Evolutionary conservation across 2,797 vertebrate species (phyloP), one percentile per base, ranked within the genome.

Genomic region (Myotis myotis): DNA sequence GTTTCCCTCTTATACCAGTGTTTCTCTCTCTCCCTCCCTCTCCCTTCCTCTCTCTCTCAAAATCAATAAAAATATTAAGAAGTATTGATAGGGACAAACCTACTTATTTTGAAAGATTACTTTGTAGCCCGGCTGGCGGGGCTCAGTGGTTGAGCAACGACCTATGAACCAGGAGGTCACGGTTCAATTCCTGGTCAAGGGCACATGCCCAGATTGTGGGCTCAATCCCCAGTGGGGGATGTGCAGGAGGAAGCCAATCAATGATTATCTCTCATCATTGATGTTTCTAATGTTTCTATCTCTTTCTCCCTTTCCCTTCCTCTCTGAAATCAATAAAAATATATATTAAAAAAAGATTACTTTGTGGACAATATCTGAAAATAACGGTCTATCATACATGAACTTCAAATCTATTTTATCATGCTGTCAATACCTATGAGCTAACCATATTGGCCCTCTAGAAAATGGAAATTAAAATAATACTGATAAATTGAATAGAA

Each of bases 41-140:
- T 28, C 57, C 57, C 25, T 60, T 28, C 10, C 25, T 28, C 57
- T 60, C 10, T 12, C 25, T 60, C 57, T 28, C 23, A 64, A 62
- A 64, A 64, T 16, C 60, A 16, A n/a, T 64, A 6, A n/a, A 64
- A n/a, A 64, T 30, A 30, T 16, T n/a, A 97, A 97, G 80, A 96
- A 97, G 75, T 94, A 47, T 89, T 97, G 49, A 96, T 95, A 68
- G 13, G 53, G 93, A 82, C 2, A 71, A 4, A 81, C 11, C 8
- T 78, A 66, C 47, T 81, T 36, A 44, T 44, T 85, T 89, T 93
- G 38, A 87, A 95, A 88, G 17, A 53, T 51, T 64, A 12, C 4
- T 53, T 44, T 44, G 9, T 44, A 9, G 41, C 44, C 44, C 3
- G 11, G 11, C 44, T 47, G 44, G 44, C 3, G 12, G 44, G 44